phyloP scores from a whole-genome alignment of 2,888 invertebrate species.

The Drosophila atripex region DNA sequence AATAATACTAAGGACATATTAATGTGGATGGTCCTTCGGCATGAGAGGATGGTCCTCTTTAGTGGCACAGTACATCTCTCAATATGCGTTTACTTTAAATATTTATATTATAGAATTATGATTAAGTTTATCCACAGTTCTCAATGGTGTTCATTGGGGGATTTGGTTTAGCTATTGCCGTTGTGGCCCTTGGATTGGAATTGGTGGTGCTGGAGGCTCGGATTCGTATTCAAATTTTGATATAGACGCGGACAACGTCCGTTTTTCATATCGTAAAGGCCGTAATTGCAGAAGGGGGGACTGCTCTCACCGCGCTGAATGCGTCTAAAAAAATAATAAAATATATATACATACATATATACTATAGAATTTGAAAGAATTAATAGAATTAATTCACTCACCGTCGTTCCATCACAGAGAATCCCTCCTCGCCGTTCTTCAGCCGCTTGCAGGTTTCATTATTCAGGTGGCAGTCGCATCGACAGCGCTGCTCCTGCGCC shows the following conservation, averaged over 20 bases:
- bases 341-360: not conserved
- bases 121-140: constrained; percentile 55
- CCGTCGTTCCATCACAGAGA: constrained; percentile 87
- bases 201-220: constrained; percentile 25
- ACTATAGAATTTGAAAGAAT: not conserved
- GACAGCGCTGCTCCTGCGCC: constrained; percentile 82
- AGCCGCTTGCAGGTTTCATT: constrained; percentile 86
- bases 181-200: constrained; percentile 48
- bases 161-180: constrained; percentile 66
- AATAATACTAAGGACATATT: constrained; percentile 2
- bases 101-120: not conserved
- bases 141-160: constrained; percentile 1
- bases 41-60: not conserved
- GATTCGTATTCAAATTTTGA: constrained; percentile 2
- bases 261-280: constrained; percentile 70
- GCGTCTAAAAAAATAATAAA: constrained; percentile 66
- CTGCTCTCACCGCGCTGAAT: constrained; percentile 78
- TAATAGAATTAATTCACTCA: constrained; percentile 70
- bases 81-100: not conserved
- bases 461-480: constrained; percentile 87
- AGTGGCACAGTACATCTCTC: not conserved
- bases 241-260: constrained; percentile 82
- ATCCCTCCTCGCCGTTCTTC: constrained; percentile 87
- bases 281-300: constrained; percentile 80
- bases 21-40: not conserved